phyloP scores from a whole-genome alignment of 2,888 invertebrate genomes.

The Drosophila rubida region DNA sequence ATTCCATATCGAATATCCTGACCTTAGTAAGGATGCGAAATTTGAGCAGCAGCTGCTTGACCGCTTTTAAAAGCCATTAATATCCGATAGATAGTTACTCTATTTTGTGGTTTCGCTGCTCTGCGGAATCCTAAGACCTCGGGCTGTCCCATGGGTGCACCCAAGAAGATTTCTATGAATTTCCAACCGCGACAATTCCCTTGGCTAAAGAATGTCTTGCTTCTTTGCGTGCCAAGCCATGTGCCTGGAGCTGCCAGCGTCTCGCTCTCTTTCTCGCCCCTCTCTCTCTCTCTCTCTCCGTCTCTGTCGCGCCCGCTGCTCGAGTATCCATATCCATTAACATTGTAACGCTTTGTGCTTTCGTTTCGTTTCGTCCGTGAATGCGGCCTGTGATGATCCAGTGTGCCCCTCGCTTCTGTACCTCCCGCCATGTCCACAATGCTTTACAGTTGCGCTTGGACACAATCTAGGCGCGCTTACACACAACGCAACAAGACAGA shows the following conservation, averaged over 20 bases:
- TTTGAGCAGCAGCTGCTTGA: not conserved
- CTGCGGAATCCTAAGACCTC: not conserved
- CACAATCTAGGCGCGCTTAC: conserved; percentile 72
- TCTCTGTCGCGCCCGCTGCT: conserved; percentile 6
- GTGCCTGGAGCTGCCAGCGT: conserved; percentile 9
- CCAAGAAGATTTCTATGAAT: conserved; percentile 43
- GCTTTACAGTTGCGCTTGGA: conserved; percentile 63
- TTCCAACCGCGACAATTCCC: conserved; percentile 23
- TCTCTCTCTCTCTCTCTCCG: conserved; percentile 14
- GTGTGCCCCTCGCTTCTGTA: conserved; percentile 1
- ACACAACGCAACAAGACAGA: conserved; percentile 16
- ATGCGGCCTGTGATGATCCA: conserved; percentile 34
- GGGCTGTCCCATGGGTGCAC: conserved; percentile 15
- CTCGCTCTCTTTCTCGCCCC: conserved; percentile 18
- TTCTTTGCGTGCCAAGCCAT: conserved; percentile 21
- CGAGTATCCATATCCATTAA: conserved; percentile 67
- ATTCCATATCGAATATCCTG: not conserved
- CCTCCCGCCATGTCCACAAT: conserved; percentile 2
- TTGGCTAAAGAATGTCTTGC: conserved; percentile 30
- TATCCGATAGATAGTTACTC: not conserved
- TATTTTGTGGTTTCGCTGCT: conserved; percentile 1
- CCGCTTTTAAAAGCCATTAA: not conserved
- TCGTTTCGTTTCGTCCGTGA: conserved; percentile 64
- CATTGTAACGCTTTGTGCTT: conserved; percentile 73
- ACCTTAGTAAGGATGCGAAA: not conserved